phyloP scores from a whole-genome alignment of 2,797 vertebrate genomes.

The Nyctalus aviator region DNA sequence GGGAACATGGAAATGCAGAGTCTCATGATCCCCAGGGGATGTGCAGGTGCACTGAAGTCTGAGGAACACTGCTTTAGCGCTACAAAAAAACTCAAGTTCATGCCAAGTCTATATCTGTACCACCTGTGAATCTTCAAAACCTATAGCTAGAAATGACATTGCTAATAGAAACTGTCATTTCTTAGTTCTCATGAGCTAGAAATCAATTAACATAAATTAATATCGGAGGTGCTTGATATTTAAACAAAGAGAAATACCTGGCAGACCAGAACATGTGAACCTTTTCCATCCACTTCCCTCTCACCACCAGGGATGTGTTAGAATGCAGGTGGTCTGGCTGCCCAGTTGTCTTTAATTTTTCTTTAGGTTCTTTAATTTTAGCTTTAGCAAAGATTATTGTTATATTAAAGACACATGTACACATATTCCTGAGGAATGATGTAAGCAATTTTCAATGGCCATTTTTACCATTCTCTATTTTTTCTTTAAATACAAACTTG shows the following conservation, averaged over 20 bases:
- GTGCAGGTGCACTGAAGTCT: not conserved
- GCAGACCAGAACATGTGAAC: not conserved
- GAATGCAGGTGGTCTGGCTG: not conserved
- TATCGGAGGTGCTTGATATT: not conserved
- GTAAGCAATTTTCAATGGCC: not conserved
- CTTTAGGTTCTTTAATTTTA: slow-evolving; percentile 32
- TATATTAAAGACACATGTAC: not conserved
- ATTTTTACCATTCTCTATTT: not conserved
- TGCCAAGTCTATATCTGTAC: not conserved
- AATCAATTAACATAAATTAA: slow-evolving; percentile 13
- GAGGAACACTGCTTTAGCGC: not conserved
- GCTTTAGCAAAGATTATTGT: not conserved
- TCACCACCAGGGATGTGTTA: not conserved
- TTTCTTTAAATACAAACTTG: slow-evolving; percentile 32
- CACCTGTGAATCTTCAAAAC: not conserved
- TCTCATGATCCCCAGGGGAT: not conserved
- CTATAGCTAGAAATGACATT: too few species aligned
- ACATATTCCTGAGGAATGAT: slow-evolving; percentile 6
- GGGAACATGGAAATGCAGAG: not conserved
- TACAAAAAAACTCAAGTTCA: not conserved
- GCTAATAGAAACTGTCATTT: not conserved
- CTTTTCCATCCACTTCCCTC: not conserved
- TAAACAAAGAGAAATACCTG: not conserved
- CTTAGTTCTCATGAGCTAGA: not conserved
- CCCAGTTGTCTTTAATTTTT: not conserved